Conservation (phyloP, 1,140 invertebrate genomes). For the Hetaerina americana region DNA sequence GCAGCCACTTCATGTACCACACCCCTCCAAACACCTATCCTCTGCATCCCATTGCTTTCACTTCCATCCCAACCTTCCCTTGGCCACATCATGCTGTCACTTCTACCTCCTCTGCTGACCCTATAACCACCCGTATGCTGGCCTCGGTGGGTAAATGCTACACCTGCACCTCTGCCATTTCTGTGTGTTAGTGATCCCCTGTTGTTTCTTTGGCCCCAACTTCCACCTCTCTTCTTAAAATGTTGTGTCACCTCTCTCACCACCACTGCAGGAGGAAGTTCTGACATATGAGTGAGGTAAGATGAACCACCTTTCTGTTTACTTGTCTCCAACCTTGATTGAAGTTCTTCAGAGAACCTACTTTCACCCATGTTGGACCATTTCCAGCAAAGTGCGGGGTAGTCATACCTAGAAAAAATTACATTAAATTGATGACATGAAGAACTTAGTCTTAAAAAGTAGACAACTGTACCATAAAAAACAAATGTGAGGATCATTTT, state of each 20-base stretch:
- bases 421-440: no score
- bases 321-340: background rate
- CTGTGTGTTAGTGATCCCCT: background rate
- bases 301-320: background rate
- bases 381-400: background rate
- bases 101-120: background rate
- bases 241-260: slow-evolving; percentile 1
- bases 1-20: no score
- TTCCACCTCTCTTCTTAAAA: background rate
- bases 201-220: background rate
- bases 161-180: background rate
- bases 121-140: no score
- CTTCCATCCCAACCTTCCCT: background rate
- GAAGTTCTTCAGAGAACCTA: background rate
- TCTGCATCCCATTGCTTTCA: background rate
- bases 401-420: background rate
- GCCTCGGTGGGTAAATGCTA: background rate
- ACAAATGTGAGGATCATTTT: no score
- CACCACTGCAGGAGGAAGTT: background rate
- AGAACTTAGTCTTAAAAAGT: background rate
- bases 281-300: slow-evolving; percentile 6
- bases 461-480: no score
- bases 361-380: background rate
- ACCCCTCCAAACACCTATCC: no score
- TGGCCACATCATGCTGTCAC: background rate